A percentile compares a stretch with the other conserved stretches of the same genome.
Evolutionary conservation across 2,888 invertebrate genomes (phyloP).

Genomic region (Drosophila nr. medialis): DNA sequence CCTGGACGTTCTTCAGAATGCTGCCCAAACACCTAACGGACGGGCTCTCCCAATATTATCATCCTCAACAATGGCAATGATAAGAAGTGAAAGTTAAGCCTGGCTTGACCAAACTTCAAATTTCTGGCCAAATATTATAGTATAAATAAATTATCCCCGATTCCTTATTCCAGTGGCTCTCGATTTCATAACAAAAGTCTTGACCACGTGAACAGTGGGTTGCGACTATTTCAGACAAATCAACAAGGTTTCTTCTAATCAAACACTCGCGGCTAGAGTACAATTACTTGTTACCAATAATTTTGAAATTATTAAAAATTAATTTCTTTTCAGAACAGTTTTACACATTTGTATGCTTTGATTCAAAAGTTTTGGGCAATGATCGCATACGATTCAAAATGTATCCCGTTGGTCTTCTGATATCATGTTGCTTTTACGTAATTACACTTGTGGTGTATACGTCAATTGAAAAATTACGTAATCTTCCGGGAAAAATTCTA

Average conservation of each 20-base stretch:
- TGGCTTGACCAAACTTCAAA: background rate
- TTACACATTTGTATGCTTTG: constrained; percentile 83
- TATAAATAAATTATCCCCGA: background rate
- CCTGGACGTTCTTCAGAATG: background rate
- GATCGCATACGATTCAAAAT: constrained; percentile 81
- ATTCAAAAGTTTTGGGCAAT: constrained; percentile 77
- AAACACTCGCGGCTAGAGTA: background rate
- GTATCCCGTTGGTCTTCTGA: constrained; percentile 85
- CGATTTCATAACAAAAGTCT: background rate
- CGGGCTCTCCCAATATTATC: background rate
- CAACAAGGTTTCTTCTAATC: background rate
- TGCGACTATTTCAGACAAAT: background rate
- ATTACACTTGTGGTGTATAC: constrained; percentile 89
- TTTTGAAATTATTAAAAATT: constrained; percentile 1
- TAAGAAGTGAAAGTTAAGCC: background rate
- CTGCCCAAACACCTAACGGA: background rate
- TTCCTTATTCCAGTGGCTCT: background rate
- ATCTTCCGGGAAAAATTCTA: constrained; percentile 90
- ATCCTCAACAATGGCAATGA: background rate
- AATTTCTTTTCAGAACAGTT: constrained; percentile 75
- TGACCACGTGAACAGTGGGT: background rate
- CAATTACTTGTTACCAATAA: background rate
- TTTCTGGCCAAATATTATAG: background rate
- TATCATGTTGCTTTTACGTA: constrained; percentile 88
- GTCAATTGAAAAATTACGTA: constrained; percentile 88